phyloP scores from a whole-genome alignment of 2,888 invertebrate genomes.

The Mythimna albipuncta region DNA sequence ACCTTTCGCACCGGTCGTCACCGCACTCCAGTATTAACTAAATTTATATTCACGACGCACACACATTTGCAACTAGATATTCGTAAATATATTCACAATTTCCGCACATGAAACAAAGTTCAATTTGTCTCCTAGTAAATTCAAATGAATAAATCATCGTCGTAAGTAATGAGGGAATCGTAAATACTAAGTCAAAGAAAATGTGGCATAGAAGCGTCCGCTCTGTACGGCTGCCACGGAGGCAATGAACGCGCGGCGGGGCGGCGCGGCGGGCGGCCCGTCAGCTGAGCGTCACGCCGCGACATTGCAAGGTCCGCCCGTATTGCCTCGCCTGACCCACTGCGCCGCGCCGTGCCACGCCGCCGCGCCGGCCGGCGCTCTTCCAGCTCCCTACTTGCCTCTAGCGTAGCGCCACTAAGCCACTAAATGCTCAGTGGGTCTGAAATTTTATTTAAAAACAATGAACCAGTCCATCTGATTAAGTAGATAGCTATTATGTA shows the following conservation, averaged over 20 bases:
- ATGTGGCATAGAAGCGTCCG: slow-evolving; percentile 80
- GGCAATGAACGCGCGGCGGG: slow-evolving; percentile 92
- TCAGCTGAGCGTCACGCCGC: slow-evolving; percentile 91
- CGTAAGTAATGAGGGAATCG: slow-evolving; percentile 60
- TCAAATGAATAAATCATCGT: slow-evolving; percentile 55
- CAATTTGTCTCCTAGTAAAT: slow-evolving; percentile 44
- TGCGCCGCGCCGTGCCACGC: slow-evolving; percentile 75
- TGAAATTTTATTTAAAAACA: background rate
- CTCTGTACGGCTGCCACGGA: slow-evolving; percentile 91
- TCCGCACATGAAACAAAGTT: slow-evolving; percentile 56
- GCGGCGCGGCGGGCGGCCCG: slow-evolving; percentile 81
- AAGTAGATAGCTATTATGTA: background rate
- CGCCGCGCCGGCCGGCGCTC: slow-evolving; percentile 64
- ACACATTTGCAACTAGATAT: slow-evolving; percentile 76
- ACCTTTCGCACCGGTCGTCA: slow-evolving; percentile 90
- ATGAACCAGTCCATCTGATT: background rate
- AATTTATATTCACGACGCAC: slow-evolving; percentile 84
- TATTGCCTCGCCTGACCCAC: slow-evolving; percentile 87
- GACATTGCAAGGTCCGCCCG: slow-evolving; percentile 91
- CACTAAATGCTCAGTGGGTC: background rate
- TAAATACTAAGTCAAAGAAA: slow-evolving; percentile 67
- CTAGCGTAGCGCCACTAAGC: slow-evolving; percentile 3
- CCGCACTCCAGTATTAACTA: slow-evolving; percentile 84
- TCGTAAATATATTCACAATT: slow-evolving; percentile 61
- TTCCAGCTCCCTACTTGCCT: slow-evolving; percentile 24